Evolutionary conservation across 2,888 invertebrate genomes (phyloP), one percentile per base, ranked within the genome.

Genomic region (Thecophora atra): DNA sequence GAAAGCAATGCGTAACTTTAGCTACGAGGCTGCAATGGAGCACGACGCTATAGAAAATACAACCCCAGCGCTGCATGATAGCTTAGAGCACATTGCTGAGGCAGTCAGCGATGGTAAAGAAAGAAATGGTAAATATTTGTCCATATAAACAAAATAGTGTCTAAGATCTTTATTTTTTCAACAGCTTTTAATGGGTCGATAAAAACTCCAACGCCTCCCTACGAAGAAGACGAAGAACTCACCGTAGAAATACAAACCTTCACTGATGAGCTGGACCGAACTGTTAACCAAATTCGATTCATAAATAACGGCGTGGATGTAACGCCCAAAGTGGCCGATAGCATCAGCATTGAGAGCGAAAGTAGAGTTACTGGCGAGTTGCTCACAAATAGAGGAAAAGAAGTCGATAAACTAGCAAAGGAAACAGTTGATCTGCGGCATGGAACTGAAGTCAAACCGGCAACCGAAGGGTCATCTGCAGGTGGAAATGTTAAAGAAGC

Each of bases 301-400:
- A 86, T 86, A 15, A 85, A 86, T 75, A 84, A 86, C 70, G 86
- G 86, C 17, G 75, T 86, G 54, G 87, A 86, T 79, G 86, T 86
- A 3, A 86, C 86, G 0, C 81, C 82, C 19, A 83, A 82, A 62
- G 79, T 85, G 17, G 76, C 74, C 11, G 77, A 78, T 11, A 74
- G 26, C 21, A 70, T 69, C 17, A 75, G 73, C 56, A 58, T 56
- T 24, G 75, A 60, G 3, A 78, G 79, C 5, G 78, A 78, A 0
- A 28, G 77, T 0, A 81, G 79, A 0, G 71, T 69, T 0, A 51
- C 62, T 1, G 74, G 73, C 2, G 73, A 76, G 17, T 63, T 79
- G 5, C n/a, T n/a, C n/a, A n/a, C n/a, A n/a, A n/a, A n/a, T n/a
- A n/a, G n/a, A n/a, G 71, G 78, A 17, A 73, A 77, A 0, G 67